Evolutionary conservation across 2,888 invertebrate species (phyloP).

Genomic region (Thymelicus acteon): DNA sequence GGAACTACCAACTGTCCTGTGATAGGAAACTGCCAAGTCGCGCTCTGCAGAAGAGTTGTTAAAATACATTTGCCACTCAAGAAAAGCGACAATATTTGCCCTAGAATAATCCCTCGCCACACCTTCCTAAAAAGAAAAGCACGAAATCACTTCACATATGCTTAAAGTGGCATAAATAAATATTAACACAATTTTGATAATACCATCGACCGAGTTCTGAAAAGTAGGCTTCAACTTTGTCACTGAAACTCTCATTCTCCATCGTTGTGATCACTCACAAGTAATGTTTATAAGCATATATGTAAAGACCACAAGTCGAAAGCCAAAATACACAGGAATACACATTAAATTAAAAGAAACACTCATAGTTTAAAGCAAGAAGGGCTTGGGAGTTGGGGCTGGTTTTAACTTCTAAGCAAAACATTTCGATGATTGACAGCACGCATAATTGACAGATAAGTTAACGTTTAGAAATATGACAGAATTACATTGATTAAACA

Average conservation of each 20-base stretch:
- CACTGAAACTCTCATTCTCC: slow-evolving; percentile 84
- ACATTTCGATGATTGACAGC: slow-evolving; percentile 17
- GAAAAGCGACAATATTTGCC: slow-evolving; percentile 90
- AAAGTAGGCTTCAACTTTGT: slow-evolving; percentile 87
- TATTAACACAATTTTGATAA: slow-evolving; percentile 49
- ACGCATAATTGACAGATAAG: not conserved
- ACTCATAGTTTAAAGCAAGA: slow-evolving; percentile 41
- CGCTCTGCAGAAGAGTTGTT: slow-evolving; percentile 88
- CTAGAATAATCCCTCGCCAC: slow-evolving; percentile 89
- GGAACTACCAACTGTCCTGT: slow-evolving; percentile 93
- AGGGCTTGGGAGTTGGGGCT: slow-evolving; percentile 39
- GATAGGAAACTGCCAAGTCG: slow-evolving; percentile 89
- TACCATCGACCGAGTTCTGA: slow-evolving; percentile 89
- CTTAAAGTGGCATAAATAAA: slow-evolving; percentile 19
- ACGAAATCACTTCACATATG: slow-evolving; percentile 13
- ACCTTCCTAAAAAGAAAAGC: slow-evolving; percentile 83
- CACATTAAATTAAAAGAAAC: slow-evolving; percentile 37
- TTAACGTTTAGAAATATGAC: slow-evolving; percentile 6
- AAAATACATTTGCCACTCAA: slow-evolving; percentile 91
- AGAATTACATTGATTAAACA: not conserved
- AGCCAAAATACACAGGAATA: slow-evolving; percentile 13
- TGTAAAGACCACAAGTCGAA: slow-evolving; percentile 39
- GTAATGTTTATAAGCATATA: slow-evolving; percentile 40
- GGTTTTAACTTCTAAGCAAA: no score
- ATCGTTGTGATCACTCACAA: slow-evolving; percentile 47